Percentiles rank a stretch among this genome's conserved stretches.
These are phyloP conservation scores for Fragum whitleyi DNA, from an alignment of 2,888 invertebrate species.

Conservation along the genomic window DNA sequence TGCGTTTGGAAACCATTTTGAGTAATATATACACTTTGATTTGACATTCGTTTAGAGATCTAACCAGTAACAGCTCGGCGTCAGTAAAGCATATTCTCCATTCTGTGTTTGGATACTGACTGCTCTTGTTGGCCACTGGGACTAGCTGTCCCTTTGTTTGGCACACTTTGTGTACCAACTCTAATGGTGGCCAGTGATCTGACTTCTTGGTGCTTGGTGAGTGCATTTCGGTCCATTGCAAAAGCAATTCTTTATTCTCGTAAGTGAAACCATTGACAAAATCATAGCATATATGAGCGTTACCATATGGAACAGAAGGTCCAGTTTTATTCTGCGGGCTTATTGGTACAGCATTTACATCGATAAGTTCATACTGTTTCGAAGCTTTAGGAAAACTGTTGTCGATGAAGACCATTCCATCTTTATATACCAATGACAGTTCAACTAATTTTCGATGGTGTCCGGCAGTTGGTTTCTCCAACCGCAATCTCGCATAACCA, in stretches of 20 bases:
- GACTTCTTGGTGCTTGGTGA: background rate
- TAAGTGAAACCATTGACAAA: conserved; percentile 10
- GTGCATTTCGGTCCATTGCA: background rate
- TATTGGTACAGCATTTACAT: background rate
- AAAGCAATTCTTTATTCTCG: background rate
- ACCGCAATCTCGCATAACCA: background rate
- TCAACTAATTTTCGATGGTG: background rate
- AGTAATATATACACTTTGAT: conserved; percentile 32
- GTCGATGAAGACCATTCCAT: background rate
- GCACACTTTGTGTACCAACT: background rate
- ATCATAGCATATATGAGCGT: conserved; percentile 1
- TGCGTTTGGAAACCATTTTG: conserved; percentile 29
- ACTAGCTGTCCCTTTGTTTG: conserved; percentile 2
- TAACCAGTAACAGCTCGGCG: conserved; percentile 35
- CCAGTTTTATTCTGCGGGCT: background rate
- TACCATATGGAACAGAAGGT: background rate
- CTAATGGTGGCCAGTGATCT: conserved; percentile 1
- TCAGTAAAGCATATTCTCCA: conserved; percentile 43
- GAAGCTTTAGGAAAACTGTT: background rate
- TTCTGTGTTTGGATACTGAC: conserved; percentile 20
- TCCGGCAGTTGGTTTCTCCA: background rate
- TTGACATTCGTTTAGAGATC: conserved; percentile 36
- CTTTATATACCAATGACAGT: background rate
- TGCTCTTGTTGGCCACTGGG: conserved; percentile 22
- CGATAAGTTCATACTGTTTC: background rate